Evolutionary conservation across 2,888 invertebrate species (phyloP).

Genomic region (Lepidocyrtoides sp.): DNA sequence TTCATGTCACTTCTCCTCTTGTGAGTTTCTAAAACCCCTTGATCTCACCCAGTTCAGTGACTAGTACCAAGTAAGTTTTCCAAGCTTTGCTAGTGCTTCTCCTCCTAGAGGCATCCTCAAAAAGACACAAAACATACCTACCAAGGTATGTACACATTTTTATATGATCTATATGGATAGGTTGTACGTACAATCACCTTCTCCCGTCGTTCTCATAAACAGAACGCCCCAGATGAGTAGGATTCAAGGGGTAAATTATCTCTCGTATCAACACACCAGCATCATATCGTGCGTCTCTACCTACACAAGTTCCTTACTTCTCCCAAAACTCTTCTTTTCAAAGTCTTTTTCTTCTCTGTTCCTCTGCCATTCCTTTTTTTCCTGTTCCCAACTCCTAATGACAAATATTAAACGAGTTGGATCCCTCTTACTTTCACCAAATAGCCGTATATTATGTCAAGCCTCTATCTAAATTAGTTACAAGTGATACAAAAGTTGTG

Average conservation of each 20-base stretch:
- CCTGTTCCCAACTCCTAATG: slow-evolving; percentile 50
- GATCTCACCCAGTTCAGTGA: slow-evolving; percentile 1
- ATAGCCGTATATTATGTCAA: slow-evolving; percentile 69
- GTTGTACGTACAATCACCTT: not conserved
- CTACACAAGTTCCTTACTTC: not conserved
- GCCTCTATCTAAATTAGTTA: slow-evolving; percentile 72
- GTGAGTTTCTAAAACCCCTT: slow-evolving; percentile 14
- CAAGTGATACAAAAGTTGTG: slow-evolving; percentile 66
- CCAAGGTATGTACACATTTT: not conserved
- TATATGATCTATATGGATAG: not conserved
- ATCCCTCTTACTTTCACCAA: slow-evolving; percentile 70
- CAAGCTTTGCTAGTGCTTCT: not conserved
- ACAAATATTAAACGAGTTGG: slow-evolving; percentile 68
- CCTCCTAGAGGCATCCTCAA: too few relatives aligned
- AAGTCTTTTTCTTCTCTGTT: not conserved
- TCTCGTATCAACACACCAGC: not conserved
- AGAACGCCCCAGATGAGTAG: not conserved
- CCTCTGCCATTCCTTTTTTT: not conserved
- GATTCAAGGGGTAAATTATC: not conserved
- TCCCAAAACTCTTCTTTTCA: not conserved
- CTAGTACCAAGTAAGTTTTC: not conserved
- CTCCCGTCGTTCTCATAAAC: not conserved
- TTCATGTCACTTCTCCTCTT: slow-evolving; percentile 14
- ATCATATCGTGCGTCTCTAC: not conserved
- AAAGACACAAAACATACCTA: not conserved